Evolutionary conservation across 2,888 invertebrate genomes (phyloP).

Genomic region (Ichneumoninae sp.): DNA sequence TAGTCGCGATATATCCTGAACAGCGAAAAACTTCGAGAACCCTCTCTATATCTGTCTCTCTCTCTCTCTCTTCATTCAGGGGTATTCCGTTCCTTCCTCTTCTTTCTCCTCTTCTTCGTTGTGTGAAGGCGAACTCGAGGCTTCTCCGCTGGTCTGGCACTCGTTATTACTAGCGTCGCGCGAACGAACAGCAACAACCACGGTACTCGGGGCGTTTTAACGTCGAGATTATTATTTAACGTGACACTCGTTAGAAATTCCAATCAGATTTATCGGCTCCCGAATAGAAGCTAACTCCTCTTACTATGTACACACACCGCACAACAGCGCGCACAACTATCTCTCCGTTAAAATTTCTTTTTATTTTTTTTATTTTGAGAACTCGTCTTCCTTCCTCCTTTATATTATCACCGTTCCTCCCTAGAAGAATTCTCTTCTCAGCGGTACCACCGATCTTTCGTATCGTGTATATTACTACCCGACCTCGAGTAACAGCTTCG

Average conservation of each 20-base stretch:
- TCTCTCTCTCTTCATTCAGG: conserved; percentile 14
- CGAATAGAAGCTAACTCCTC: background rate
- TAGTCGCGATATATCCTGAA: background rate
- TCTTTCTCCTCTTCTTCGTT: conserved; percentile 29
- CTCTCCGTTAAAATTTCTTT: background rate
- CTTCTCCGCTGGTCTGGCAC: conserved; percentile 3
- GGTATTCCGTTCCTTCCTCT: conserved; percentile 8
- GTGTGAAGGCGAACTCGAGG: conserved; percentile 23
- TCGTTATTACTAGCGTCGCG: conserved; percentile 5
- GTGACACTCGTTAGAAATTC: conserved; percentile 16
- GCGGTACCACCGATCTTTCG: background rate
- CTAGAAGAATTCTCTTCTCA: too few relatives aligned
- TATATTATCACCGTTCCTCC: too few relatives aligned
- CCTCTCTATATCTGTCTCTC: background rate
- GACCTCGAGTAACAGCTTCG: too few relatives aligned
- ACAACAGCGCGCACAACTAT: background rate
- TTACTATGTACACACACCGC: conserved; percentile 8
- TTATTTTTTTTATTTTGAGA: too few relatives aligned
- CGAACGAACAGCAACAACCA: conserved; percentile 2
- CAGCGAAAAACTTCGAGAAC: background rate
- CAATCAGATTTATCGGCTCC: background rate
- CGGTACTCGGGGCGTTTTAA: conserved; percentile 1
- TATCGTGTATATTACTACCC: background rate
- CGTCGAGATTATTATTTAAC: conserved; percentile 16
- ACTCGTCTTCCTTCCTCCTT: too few relatives aligned